Evolutionary conservation across 2,888 invertebrate species (phyloP), one percentile per base, ranked within the genome.

Genomic region (Noctua comes): DNA sequence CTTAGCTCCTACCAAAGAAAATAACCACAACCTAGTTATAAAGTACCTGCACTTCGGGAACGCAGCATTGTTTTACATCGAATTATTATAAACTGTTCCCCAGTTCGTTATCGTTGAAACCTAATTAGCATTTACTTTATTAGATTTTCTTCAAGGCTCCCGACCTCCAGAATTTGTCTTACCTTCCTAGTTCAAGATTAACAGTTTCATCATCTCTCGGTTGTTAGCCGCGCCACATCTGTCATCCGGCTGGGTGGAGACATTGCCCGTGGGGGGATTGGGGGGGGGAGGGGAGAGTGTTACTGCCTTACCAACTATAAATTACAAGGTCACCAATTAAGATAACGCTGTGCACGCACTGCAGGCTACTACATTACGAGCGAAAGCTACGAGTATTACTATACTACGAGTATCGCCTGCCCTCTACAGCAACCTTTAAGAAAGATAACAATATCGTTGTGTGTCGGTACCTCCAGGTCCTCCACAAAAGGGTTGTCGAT

Each of bases 261-360:
- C 2, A 27, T 64, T 16, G 68, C 64, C 51, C 65, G 70, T 59
- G 77, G 72, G 68, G 68, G 5, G 4, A n/a, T n/a, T n/a, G n/a
- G 36, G 68, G 68, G 51, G 76, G 10, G 40, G 40, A 8, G 13
- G 68, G 54, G 68, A 68, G 62, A 68, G 69, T 21, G 84, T 77
- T 81, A 77, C 73, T 90, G 90, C 84, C 89, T 91, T 91, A 91
- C 91, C 91, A 91, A 91, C 92, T 91, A 91, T 93, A 93, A 91
- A 92, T 94, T 89, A 92, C 91, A 90, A 91, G 92, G 91, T 92
- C 91, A 91, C 91, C 90, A 93, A 93, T 94, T 93, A 94, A 93
- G 94, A 94, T 94, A 94, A 92, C 89, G 79, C 86, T 70, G 54
- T 73, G 68, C 65, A 71, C 69, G 66, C 78, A 62, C 65, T 75